Conservation (phyloP, 2,113 vertebrate species). For the Syrrhaptes paradoxus region DNA sequence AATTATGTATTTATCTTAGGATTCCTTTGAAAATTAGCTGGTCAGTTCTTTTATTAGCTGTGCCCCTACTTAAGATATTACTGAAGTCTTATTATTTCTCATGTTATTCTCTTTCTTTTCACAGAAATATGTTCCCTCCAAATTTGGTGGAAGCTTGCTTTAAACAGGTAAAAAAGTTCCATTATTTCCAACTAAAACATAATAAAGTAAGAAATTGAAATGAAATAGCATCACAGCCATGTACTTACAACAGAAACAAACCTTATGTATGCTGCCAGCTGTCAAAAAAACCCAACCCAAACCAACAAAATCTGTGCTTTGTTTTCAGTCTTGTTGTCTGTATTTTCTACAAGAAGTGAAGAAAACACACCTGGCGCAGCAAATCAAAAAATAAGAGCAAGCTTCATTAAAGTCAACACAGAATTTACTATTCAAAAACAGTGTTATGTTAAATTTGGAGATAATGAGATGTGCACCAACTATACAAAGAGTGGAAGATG, state of each 20-base stretch:
- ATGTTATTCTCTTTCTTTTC: conserved; percentile 58
- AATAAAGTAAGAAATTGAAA: neutral
- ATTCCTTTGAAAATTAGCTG: neutral
- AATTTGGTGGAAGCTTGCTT: conserved; percentile 97
- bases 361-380: neutral
- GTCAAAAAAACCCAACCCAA: neutral
- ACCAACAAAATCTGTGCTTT: neutral
- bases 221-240: fast-evolving
- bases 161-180: conserved; percentile 86
- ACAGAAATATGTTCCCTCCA: conserved; percentile 98
- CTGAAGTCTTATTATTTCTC: neutral
- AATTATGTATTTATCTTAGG: neutral
- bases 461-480: neutral
- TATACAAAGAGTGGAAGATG: neutral
- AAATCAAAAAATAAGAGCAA: neutral
- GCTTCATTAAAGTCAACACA: neutral
- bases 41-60: neutral
- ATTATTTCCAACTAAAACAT: neutral
- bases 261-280: neutral
- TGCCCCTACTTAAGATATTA: neutral
- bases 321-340: neutral
- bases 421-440: neutral
- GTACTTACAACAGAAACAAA: neutral
- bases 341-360: neutral
- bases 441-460: neutral